Evolutionary conservation across 2,113 vertebrate genomes (phyloP), one percentile per base, ranked within the genome.

Genomic region (Oryzias melastigma): DNA sequence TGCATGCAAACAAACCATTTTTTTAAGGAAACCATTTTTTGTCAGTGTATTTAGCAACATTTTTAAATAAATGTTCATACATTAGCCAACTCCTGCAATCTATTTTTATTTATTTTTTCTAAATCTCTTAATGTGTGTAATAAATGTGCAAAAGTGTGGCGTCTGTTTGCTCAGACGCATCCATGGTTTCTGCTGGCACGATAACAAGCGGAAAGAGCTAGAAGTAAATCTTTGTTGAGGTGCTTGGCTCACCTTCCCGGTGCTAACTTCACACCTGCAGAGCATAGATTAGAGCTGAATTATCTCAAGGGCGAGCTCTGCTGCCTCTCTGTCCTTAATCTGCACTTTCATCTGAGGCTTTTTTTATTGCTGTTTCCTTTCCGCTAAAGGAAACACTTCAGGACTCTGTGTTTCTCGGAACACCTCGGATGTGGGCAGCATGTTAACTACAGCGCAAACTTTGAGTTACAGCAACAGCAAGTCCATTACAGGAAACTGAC

Each of bases 271-370:
- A 71, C 65, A 88, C 85, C 86, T 89, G 86, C 78, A 82, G 52
- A 72, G 75, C 73, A 69, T 69, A 87, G 87, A 90, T 89, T 90
- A 90, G 71, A 84, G 46, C 67, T 80, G 84, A 86, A 83, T 89
- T 88, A 88, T 88, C 81, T 68, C 77, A 73, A 68, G 73, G 78
- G 80, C 2, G 56, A 78, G 79, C 71, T 80, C 48, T 49, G 75
- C 73, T 45, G 49, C 76, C 72, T 82, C 71, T 57, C 52, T 69
- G 55, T 5, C 40, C 24, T 25, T 81, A 85, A 89, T 89, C 87
- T 80, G 16, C 42, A 50, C 71, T 80, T 81, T 83, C 78, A 89
- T 89, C 87, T 77, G 51, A 69, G 68, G 16, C 73, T 84, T 68
- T 35, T 27, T 73, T 87, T 86, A 86, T 81, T 84, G 77, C 82